These are phyloP conservation scores for Tenualosa thibaudeaui DNA, from an alignment of 2,797 vertebrate genomes.

Conservation along the genomic window DNA sequence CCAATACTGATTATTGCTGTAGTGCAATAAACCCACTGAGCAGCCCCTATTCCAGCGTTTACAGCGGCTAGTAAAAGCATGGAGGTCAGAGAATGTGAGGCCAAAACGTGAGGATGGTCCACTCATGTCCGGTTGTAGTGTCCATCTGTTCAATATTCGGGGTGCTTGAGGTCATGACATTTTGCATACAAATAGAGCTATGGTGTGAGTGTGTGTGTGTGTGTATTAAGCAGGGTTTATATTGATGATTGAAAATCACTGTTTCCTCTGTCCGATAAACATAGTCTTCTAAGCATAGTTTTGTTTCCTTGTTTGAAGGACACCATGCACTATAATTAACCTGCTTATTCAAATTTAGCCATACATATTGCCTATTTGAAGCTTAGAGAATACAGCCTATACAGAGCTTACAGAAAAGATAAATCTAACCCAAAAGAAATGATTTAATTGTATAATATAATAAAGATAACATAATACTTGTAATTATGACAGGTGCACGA, in stretches of 20 bases:
- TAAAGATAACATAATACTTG: no score
- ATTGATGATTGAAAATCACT: no score
- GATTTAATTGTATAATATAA: no score
- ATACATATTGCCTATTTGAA: neutral
- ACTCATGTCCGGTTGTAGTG: neutral
- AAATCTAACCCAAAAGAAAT: neutral
- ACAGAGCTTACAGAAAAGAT: neutral
- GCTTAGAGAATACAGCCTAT: no score
- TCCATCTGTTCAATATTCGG: neutral
- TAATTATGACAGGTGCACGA: no score
- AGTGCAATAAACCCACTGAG: conserved; percentile 7
- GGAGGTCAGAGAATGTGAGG: neutral
- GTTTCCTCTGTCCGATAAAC: no score
- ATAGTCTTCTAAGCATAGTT: no score
- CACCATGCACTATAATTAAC: no score
- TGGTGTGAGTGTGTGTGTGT: neutral
- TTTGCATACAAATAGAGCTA: neutral
- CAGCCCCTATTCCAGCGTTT: neutral
- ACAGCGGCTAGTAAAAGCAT: neutral
- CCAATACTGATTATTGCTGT: conserved; percentile 10
- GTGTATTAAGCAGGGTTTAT: no score
- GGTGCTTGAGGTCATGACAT: neutral
- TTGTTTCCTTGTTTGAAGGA: no score
- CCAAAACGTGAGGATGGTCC: neutral
- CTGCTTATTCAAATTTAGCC: no score